phyloP scores from a whole-genome alignment of 1,140 invertebrate genomes.

The Halyomorpha halys region DNA sequence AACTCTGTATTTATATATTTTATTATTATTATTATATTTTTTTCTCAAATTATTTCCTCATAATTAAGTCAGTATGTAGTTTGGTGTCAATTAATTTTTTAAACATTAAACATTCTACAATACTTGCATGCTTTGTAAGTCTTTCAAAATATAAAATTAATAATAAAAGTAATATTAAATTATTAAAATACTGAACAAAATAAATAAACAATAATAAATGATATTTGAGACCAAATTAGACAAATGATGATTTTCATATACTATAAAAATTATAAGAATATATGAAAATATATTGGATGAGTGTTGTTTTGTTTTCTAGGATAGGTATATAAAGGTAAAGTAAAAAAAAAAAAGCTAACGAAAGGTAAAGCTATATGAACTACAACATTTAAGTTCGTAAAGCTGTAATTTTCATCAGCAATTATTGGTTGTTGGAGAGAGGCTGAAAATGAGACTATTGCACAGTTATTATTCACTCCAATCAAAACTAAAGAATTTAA shows the following conservation, averaged over 20 bases:
- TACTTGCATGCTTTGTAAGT: slow-evolving; percentile 75
- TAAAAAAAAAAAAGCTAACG: slow-evolving; percentile 7
- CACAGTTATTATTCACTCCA: too few relatives aligned
- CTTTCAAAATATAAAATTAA: slow-evolving; percentile 47
- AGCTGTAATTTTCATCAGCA: slow-evolving; percentile 13
- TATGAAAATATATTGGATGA: background rate
- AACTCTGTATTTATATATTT: too few relatives aligned
- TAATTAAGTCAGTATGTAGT: too few relatives aligned
- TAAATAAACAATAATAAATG: slow-evolving; percentile 10
- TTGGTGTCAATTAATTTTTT: slow-evolving; percentile 88
- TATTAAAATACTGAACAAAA: slow-evolving; percentile 3
- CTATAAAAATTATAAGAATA: background rate
- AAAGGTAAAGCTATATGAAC: slow-evolving; percentile 14
- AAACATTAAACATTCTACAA: slow-evolving; percentile 84
- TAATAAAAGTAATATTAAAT: slow-evolving; percentile 20
- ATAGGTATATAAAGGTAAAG: background rate
- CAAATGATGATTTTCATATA: too few relatives aligned
- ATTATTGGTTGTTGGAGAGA: too few relatives aligned
- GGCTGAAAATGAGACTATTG: too few relatives aligned
- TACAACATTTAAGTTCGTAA: slow-evolving; percentile 5
- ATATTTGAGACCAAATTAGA: background rate
- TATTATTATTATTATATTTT: too few relatives aligned
- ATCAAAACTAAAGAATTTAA: too few relatives aligned
- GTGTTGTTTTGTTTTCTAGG: too few relatives aligned
- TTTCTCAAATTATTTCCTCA: too few relatives aligned